Evolutionary conservation across 2,113 vertebrate species (phyloP).

Genomic region (Nothobranchius furzeri): DNA sequence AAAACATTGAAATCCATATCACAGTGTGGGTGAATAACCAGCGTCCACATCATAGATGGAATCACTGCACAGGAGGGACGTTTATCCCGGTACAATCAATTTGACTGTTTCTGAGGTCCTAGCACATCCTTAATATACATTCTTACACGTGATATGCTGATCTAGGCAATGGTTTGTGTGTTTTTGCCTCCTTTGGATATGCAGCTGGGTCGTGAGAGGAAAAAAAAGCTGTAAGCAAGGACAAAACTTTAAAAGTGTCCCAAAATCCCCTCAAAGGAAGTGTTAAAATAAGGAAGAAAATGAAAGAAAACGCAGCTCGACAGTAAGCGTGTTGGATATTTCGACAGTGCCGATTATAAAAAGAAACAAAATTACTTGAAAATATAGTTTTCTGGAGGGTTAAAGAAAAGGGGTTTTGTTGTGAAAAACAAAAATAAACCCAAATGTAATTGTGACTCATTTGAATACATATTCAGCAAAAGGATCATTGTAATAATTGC

Average conservation of each 20-base stretch:
- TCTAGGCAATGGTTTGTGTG: constrained; percentile 37
- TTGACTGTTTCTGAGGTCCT: constrained; percentile 44
- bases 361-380: constrained; percentile 30
- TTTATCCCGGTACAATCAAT: constrained; percentile 59
- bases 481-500: constrained; percentile 78
- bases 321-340: constrained; percentile 59
- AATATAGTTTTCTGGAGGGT: constrained; percentile 34
- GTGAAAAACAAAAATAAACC: constrained; percentile 47
- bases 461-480: constrained; percentile 62
- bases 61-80: constrained; percentile 32
- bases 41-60: constrained; percentile 52
- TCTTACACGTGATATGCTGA: constrained; percentile 64
- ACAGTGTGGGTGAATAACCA: constrained; percentile 67
- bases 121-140: constrained; percentile 50
- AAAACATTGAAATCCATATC: constrained; percentile 60
- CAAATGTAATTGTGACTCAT: constrained; percentile 68
- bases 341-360: constrained; percentile 63
- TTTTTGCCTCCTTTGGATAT: constrained; percentile 54
- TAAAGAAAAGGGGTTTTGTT: constrained; percentile 62
- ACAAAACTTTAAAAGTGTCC: constrained; percentile 24
- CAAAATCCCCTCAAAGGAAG: constrained; percentile 24
- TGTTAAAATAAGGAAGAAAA: constrained; percentile 25
- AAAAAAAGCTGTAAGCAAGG: constrained; percentile 6
- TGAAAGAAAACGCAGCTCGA: constrained; percentile 45
- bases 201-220: constrained; percentile 51